Conservation (phyloP, 2,797 vertebrate genomes). For the Xenopus petersii region DNA sequence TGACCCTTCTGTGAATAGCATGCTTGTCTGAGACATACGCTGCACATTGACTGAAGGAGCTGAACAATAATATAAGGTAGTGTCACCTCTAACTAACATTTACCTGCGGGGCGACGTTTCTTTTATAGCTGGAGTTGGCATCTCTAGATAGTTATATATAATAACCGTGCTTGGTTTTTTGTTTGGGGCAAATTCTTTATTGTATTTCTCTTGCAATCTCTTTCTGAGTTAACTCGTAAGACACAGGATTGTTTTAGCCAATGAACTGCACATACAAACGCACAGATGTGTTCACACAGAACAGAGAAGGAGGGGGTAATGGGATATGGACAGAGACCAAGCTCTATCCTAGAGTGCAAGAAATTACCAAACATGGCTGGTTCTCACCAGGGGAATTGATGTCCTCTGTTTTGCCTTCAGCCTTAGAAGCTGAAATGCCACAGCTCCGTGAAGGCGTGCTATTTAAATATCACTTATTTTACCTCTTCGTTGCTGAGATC, state of each 20-base stretch:
- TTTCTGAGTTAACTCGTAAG: no score
- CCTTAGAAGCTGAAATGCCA: constrained; percentile 58
- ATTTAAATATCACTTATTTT: constrained; percentile 51
- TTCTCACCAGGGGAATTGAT: constrained; percentile 43
- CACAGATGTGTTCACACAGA: constrained; percentile 15
- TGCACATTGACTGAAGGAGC: no score
- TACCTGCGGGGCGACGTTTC: no score
- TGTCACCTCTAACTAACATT: no score
- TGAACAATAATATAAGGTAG: no score
- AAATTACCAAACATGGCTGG: constrained; percentile 79
- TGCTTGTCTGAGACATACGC: no score
- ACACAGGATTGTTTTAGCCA: neutral
- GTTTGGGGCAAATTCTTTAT: no score
- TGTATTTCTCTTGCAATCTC: no score
- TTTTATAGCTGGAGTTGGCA: no score
- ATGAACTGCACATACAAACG: neutral
- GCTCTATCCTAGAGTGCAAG: constrained; percentile 43
- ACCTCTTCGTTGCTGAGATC: constrained; percentile 9
- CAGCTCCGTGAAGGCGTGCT: constrained; percentile 55
- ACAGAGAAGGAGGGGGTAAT: neutral
- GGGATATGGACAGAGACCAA: constrained; percentile 52
- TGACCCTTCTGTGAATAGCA: no score
- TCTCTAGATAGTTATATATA: no score
- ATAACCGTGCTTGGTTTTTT: no score
- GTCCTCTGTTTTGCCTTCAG: constrained; percentile 48